These are phyloP conservation scores for Uloborus plumipes DNA, from an alignment of 2,888 invertebrate genomes.

Conservation along the genomic window DNA sequence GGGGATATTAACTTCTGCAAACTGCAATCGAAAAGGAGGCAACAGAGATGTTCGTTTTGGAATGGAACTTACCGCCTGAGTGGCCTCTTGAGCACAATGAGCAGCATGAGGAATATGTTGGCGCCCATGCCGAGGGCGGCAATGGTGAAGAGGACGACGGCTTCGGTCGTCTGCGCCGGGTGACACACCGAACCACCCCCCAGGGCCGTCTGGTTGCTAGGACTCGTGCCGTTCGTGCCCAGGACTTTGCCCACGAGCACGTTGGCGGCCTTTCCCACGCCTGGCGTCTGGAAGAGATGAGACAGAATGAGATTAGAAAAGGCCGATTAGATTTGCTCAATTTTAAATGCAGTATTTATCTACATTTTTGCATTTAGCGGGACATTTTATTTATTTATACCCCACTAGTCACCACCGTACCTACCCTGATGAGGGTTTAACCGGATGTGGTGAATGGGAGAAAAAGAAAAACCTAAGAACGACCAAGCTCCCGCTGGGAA, in stretches of 20 bases:
- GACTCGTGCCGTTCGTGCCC: constrained; percentile 54
- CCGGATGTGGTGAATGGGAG: too few relatives aligned
- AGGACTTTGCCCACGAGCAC: constrained; percentile 60
- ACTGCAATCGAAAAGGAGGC: too few relatives aligned
- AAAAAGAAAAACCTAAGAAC: too few relatives aligned
- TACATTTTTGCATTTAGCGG: too few relatives aligned
- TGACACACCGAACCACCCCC: constrained; percentile 75
- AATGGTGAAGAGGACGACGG: constrained; percentile 82
- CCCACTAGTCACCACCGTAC: too few relatives aligned
- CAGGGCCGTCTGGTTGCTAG: constrained; percentile 38
- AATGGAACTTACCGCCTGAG: constrained; percentile 78
- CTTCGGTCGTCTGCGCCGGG: constrained; percentile 84
- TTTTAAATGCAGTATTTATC: too few relatives aligned
- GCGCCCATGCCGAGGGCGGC: constrained; percentile 85
- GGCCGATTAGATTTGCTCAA: too few relatives aligned
- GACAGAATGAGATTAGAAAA: too few relatives aligned
- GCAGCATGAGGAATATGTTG: constrained; percentile 84
- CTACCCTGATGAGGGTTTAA: too few relatives aligned
- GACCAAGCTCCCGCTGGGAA: too few relatives aligned
- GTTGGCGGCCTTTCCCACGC: constrained; percentile 56
- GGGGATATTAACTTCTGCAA: too few relatives aligned
- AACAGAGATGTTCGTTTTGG: not conserved
- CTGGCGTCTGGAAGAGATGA: constrained; percentile 45
- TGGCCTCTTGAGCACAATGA: constrained; percentile 84
- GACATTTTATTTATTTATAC: too few relatives aligned